Conservation (phyloP, 2,888 invertebrate species). For the Ypsolopha sequella region DNA sequence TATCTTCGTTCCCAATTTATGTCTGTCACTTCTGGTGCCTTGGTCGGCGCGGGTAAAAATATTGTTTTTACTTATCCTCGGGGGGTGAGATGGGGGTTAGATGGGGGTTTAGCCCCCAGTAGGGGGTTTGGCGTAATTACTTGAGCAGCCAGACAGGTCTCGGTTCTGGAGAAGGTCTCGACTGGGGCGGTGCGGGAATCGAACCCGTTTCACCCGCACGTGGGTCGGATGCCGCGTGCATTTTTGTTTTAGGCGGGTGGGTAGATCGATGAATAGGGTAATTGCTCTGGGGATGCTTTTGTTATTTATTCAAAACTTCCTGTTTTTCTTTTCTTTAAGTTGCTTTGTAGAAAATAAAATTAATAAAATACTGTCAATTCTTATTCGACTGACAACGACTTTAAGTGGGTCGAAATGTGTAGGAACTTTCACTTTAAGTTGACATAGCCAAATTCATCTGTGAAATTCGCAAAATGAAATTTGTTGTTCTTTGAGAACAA, state of each 20-base stretch:
- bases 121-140: slow-evolving; percentile 51
- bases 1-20: slow-evolving; percentile 61
- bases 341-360: too few relatives aligned
- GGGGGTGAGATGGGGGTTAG: slow-evolving; percentile 23
- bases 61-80: slow-evolving; percentile 67
- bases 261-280: too few relatives aligned
- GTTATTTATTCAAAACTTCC: too few relatives aligned
- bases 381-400: too few relatives aligned
- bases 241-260: not conserved
- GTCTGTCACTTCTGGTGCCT: slow-evolving; percentile 61
- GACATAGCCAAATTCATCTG: too few relatives aligned
- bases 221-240: not conserved
- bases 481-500: too few relatives aligned
- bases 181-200: not conserved
- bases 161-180: slow-evolving; percentile 3
- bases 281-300: too few relatives aligned
- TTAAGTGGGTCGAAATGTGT: too few relatives aligned
- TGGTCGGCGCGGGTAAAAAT: slow-evolving; percentile 61
- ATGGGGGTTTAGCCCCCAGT: slow-evolving; percentile 18
- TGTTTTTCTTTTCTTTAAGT: too few relatives aligned
- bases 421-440: too few relatives aligned
- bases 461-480: too few relatives aligned
- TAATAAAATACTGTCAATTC: too few relatives aligned
- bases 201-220: not conserved
- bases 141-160: slow-evolving; percentile 49